Conservation (phyloP, 1,140 invertebrate species). For the Pogonognathellus flavescens region DNA sequence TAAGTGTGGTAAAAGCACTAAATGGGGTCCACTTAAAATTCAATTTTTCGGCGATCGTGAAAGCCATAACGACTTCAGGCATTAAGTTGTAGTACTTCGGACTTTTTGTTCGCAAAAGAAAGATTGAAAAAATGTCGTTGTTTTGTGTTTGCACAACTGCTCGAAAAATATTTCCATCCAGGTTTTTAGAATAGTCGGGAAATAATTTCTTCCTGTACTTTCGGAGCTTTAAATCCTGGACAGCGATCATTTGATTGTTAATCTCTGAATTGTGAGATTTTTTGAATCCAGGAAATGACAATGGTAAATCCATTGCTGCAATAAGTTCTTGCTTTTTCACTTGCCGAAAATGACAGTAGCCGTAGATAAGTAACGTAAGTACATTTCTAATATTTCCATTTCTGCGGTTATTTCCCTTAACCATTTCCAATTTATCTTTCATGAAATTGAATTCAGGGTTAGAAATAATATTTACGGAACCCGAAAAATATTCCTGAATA, state of each 20-base stretch:
- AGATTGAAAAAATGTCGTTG: background rate
- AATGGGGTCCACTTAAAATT: background rate
- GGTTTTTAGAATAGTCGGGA: background rate
- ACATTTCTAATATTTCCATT: background rate
- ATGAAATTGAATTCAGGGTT: background rate
- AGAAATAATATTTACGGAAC: background rate
- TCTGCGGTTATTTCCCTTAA: background rate
- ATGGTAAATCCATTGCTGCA: background rate
- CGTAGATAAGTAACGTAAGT: background rate
- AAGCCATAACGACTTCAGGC: background rate
- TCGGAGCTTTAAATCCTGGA: background rate
- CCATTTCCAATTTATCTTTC: slow-evolving; percentile 1
- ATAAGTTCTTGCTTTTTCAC: background rate
- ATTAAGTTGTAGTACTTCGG: background rate
- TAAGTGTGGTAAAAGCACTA: background rate
- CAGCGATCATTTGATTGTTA: too few relatives aligned
- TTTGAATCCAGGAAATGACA: background rate
- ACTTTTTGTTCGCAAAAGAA: background rate
- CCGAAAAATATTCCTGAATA: background rate
- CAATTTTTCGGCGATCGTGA: background rate
- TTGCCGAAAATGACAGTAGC: background rate
- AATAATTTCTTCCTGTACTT: background rate
- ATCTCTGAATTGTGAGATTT: background rate
- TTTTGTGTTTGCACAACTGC: background rate
- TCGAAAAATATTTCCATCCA: background rate